Evolutionary conservation across 1,140 invertebrate species (phyloP), one percentile per base, ranked within the genome.

Genomic region (Trichonephila clavata): DNA sequence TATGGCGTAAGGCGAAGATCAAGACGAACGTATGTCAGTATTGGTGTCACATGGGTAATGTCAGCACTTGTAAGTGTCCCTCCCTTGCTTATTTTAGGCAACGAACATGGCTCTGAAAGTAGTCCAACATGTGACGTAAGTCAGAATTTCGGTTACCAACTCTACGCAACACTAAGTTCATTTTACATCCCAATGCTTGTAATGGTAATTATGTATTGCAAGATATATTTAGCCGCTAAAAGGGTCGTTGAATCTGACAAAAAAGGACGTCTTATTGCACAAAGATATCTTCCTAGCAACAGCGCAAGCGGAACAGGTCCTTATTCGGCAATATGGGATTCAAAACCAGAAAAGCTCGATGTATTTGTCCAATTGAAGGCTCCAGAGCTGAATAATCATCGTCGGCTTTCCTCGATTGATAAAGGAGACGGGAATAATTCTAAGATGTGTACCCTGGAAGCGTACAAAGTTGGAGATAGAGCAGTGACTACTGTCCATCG

Each of bases 181-280:
- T 99, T 99, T 97, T 99, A 99, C 95, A 97, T 99, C 95, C 99
- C 99, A 16, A 98, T 99, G 97, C 97, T 98, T 94, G 97, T 99
- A 59, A 99, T 99, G 98, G 96, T 99, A 88, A 98, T 99, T 96
- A 98, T 99, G 96, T 99, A 99, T 96, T 98, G 98, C 97, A 97
- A 98, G 94, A 99, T 99, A 95, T 99, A 99, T 96, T 97, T 97
- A 91, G 98, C 98, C 0, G 98, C 98, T 21, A 95, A 95, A 90
- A 68, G 88, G 39, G 95, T 95, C 1, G 94, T 95, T 20, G 95
- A 95, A 65, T 94, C 95, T 16, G 95, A 95, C 65, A 88, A 88
- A 16, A 93, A 90, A 71, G 87, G 93, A 6, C 68, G 93, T 14
- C 60, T 81, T 2, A 86, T 65, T 61, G 94, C 57, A 61, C 93